These are phyloP conservation scores for Heloderma charlesbogerti DNA, from an alignment of 2,113 vertebrate genomes.

Conservation along the genomic window DNA sequence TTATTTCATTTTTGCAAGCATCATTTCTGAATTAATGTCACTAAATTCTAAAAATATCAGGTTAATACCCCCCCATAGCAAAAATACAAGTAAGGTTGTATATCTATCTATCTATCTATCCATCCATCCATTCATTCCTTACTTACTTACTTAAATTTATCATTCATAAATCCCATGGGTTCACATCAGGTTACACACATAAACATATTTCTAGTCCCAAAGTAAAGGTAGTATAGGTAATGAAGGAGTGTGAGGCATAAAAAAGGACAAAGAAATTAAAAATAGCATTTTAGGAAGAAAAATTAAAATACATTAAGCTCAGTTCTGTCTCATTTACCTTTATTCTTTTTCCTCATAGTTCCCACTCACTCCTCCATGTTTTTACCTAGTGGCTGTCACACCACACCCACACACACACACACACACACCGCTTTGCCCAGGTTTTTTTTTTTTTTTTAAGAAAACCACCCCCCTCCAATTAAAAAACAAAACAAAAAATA, in stretches of 20 bases:
- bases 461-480: neutral
- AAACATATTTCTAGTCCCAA: neutral
- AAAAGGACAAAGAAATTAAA: neutral
- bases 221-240: neutral
- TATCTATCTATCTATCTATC: too few species aligned
- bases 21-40: neutral
- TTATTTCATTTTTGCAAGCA: neutral
- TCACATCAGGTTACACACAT: neutral
- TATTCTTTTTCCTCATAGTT: neutral
- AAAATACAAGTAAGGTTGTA: neutral
- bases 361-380: neutral
- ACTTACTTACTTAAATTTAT: neutral
- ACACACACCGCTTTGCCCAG: neutral
- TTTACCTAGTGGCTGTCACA: neutral
- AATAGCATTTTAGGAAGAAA: neutral
- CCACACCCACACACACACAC: too few species aligned
- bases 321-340: neutral
- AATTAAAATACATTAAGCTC: neutral
- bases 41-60: neutral
- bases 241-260: neutral
- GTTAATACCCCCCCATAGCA: neutral
- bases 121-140: neutral
- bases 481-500: neutral
- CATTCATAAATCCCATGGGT: neutral
- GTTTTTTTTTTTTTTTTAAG: too few species aligned